Evolutionary conservation across 1,140 invertebrate species (phyloP), one percentile per base, ranked within the genome.

Genomic region (Palaemon carinicauda): DNA sequence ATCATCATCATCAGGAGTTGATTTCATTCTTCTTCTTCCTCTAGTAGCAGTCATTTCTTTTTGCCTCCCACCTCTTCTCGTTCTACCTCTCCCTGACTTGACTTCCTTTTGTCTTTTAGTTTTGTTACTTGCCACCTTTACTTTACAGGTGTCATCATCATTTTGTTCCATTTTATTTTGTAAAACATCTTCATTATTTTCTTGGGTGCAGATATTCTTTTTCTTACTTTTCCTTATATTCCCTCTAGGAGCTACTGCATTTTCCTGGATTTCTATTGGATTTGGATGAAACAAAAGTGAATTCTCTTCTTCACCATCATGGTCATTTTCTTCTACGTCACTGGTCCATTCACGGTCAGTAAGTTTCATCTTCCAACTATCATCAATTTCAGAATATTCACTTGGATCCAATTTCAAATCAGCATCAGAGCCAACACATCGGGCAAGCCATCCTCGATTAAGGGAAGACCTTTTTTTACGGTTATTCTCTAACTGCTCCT

Each of bases 321-420:
- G 29, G 31, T 4, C n/a, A 54, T 33, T 56, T n/a, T 80, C 60
- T n/a, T 69, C 17, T 15, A 53, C 56, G 24, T 80, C 65, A 12
- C 56, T 51, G 15, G 19, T 29, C 75, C 77, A 86, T 21, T 86
- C 84, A 41, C 50, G 53, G 78, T 86, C 77, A 80, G 54, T 74
- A 21, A 86, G 3, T 41, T 74, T 86, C 78, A 86, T 80, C n/a
- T 80, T 86, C 84, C 84, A 86, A 51, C 21, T 53, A 10, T 86
- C 84, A 50, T 60, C 53, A 33, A 77, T 31, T 10, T 33, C 51
- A 24, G 17, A 54, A 10, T 27, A 17, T 53, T 19, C 65, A 33
- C 41, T 56, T n/a, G 24, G 51, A 4, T 65, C 65, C 19, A 19
- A 24, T 29, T 54, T 21, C 27, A 80, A 65, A 14, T 19, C 17